Evolutionary conservation across 1,140 invertebrate genomes (phyloP), one percentile per base, ranked within the genome.

Genomic region (Drosophila oshimai): DNA sequence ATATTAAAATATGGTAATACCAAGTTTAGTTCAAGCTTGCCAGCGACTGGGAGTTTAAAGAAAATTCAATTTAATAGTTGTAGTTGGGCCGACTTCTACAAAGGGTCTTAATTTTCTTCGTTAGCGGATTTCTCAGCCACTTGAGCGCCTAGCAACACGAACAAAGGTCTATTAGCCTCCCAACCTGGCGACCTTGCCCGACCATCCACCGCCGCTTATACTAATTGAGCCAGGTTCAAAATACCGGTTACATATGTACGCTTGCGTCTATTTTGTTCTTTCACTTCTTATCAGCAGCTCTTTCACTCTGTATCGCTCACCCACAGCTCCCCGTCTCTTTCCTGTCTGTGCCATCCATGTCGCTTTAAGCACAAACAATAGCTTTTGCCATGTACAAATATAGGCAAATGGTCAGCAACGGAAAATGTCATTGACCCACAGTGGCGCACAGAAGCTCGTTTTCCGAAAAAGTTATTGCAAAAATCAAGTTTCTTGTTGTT

Each of bases 341-440:
- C 36, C 9, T 22, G 15, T 26, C 28, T 34, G n/a, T n/a, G n/a
- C n/a, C n/a, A 3, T 7, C 12, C 33, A 3, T 39, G 13, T n/a
- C 24, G 15, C 31, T 46, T 29, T 54, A 47, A 29, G 28, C 34
- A 49, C 64, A 71, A 74, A 80, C 71, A 80, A 78, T 78, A 55
- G 64, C 69, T 65, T 54, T 46, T 49, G 60, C 36, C 50, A 61
- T 34, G 55, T 36, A 13, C 51, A 70, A 89, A 53, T 76, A 61
- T 64, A 74, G 55, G 53, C 55, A 77, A 70, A 65, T 68, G 39
- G 41, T 49, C 57, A 53, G 41, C 64, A 37, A 72, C 72, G 50
- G 74, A 89, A 89, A 75, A 72, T 86, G 87, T 89, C 87, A 89
- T 79, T 74, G 87, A 89, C 87, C 87, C 50, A 49, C 53, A 36